A percentile compares a stretch with the other conserved stretches of the same genome.
These are phyloP conservation scores for Syngnathus scovelli DNA, from an alignment of 2,113 vertebrate species.

Conservation along the genomic window DNA sequence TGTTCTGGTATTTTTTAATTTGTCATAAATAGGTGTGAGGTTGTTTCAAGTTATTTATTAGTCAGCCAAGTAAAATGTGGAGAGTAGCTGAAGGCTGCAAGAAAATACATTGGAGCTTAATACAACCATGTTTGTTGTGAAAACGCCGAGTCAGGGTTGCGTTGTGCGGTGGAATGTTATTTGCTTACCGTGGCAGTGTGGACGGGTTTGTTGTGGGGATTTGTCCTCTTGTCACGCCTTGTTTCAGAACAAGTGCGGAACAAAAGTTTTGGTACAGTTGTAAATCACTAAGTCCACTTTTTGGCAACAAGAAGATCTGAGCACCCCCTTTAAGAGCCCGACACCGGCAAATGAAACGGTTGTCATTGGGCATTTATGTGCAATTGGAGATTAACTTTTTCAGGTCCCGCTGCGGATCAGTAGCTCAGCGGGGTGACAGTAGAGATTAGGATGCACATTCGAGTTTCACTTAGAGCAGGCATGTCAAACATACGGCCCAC, in stretches of 20 bases:
- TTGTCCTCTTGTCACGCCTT: slow-evolving; percentile 3
- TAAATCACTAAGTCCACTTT: background rate
- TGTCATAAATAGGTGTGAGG: too few species aligned
- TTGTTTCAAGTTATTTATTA: too few species aligned
- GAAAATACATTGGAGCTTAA: slow-evolving; percentile 3
- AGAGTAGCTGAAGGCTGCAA: background rate
- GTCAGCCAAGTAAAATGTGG: background rate
- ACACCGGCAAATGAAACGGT: slow-evolving; percentile 25
- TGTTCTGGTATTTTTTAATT: too few species aligned
- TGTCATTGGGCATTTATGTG: slow-evolving; percentile 40
- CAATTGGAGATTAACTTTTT: slow-evolving; percentile 47
- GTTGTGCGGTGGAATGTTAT: slow-evolving; percentile 16
- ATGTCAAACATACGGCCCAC: too few species aligned
- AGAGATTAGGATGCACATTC: slow-evolving; percentile 32
- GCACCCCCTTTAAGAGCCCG: background rate
- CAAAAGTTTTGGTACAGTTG: background rate
- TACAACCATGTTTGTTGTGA: background rate
- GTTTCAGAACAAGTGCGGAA: background rate
- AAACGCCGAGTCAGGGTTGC: slow-evolving; percentile 18
- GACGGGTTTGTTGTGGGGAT: slow-evolving; percentile 30
- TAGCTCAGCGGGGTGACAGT: slow-evolving; percentile 42
- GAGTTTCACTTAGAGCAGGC: slow-evolving; percentile 32
- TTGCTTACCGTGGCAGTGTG: slow-evolving; percentile 27
- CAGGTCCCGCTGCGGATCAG: slow-evolving; percentile 32
- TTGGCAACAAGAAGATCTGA: too few species aligned